Percentiles rank a stretch among this genome's conserved stretches.
phyloP scores from a whole-genome alignment of 2,888 invertebrate species.

The Lasioglossum zephyrum region DNA sequence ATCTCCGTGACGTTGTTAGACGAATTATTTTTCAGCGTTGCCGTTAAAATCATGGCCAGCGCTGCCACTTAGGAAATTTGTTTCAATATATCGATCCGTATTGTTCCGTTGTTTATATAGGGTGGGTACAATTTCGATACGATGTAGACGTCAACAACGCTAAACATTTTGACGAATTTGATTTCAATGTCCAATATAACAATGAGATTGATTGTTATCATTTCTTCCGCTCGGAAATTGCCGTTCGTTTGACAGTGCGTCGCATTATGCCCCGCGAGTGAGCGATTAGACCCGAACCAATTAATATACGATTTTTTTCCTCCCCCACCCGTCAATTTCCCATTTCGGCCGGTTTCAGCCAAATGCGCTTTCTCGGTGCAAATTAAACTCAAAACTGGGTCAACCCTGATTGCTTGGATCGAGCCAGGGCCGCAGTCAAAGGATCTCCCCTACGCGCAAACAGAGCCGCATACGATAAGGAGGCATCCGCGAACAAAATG shows the following conservation, averaged over 20 bases:
- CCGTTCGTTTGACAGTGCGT: background rate
- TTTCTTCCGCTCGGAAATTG: no score
- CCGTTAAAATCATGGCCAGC: background rate
- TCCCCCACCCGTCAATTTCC: constrained; percentile 40
- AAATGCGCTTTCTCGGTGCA: constrained; percentile 59
- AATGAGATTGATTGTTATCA: no score
- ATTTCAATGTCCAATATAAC: background rate
- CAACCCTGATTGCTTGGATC: constrained; percentile 68
- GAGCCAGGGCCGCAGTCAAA: constrained; percentile 68
- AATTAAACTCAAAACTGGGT: constrained; percentile 73
- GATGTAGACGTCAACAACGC: background rate
- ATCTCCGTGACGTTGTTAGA: background rate
- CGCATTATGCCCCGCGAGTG: background rate
- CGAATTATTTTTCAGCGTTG: background rate
- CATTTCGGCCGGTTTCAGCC: constrained; percentile 61
- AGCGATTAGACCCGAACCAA: background rate
- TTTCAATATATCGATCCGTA: background rate
- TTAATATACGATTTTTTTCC: constrained; percentile 44
- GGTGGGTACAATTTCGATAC: background rate
- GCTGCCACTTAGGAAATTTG: background rate
- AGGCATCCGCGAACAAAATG: constrained; percentile 39
- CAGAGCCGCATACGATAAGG: constrained; percentile 47
- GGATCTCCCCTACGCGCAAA: constrained; percentile 47
- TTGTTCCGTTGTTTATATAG: background rate
- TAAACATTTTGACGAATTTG: background rate